These are phyloP conservation scores for Himalopsyche japonica DNA, from an alignment of 2,888 invertebrate species.

Conservation along the genomic window DNA sequence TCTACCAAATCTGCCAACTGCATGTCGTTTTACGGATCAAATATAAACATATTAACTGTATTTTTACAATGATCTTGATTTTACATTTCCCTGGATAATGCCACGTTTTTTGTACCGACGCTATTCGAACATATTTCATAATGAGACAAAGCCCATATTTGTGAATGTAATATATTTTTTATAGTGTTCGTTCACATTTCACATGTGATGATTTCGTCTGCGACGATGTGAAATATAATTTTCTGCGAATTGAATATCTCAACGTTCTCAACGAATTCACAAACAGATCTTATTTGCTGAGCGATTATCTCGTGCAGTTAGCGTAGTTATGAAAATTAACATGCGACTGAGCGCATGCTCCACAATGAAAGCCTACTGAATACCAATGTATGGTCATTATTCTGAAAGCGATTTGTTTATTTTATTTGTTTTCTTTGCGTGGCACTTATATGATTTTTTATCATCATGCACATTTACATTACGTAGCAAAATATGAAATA, in stretches of 20 bases:
- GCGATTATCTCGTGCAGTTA: neutral
- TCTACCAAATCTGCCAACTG: too few species aligned
- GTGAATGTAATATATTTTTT: too few species aligned
- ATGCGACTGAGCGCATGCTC: neutral
- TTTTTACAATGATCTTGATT: too few species aligned
- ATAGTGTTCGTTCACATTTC: too few species aligned
- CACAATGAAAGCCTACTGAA: neutral
- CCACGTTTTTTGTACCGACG: neutral
- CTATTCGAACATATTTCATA: too few species aligned
- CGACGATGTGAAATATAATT: neutral
- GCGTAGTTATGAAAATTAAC: neutral
- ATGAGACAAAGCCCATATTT: too few species aligned
- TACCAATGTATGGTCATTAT: neutral
- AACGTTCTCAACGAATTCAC: neutral
- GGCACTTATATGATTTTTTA: neutral
- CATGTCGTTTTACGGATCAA: too few species aligned
- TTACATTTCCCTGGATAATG: too few species aligned
- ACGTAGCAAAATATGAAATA: neutral
- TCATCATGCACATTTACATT: too few species aligned
- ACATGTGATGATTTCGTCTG: neutral
- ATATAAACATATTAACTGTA: too few species aligned
- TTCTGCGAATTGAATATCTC: neutral
- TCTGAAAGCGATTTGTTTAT: neutral
- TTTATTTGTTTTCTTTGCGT: neutral
- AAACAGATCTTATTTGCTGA: neutral